Evolutionary conservation across 2,113 vertebrate species (phyloP).

Genomic region (Cariama cristata): DNA sequence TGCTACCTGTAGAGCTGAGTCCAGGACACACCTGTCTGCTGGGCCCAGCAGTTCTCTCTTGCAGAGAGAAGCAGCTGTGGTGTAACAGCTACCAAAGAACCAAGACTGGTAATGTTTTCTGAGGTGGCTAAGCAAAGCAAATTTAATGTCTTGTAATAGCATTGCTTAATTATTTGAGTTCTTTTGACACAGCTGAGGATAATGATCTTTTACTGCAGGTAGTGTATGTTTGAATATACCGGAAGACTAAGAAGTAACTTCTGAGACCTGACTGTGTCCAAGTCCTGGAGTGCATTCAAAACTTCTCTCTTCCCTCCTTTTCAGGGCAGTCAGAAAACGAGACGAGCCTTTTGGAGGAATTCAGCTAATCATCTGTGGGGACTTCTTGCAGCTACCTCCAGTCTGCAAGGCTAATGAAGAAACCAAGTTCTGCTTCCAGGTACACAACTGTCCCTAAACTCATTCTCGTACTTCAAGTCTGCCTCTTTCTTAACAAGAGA

Average conservation of each 20-base stretch:
- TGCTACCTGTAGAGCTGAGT: not conserved
- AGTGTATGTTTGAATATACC: not conserved
- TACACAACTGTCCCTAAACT: constrained; percentile 29
- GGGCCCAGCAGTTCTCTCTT: not conserved
- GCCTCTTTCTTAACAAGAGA: not conserved
- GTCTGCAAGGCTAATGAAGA: constrained; percentile 86
- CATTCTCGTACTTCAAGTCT: not conserved
- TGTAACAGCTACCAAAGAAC: not conserved
- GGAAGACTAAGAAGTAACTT: not conserved
- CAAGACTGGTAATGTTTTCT: not conserved
- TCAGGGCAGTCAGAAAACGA: constrained; percentile 86
- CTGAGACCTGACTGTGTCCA: not conserved
- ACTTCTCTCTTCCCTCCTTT: not conserved
- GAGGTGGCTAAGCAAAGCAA: not conserved
- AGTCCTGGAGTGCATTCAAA: not conserved
- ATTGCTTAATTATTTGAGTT: not conserved
- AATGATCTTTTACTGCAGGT: not conserved
- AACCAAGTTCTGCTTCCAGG: constrained; percentile 93
- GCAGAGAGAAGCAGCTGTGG: not conserved
- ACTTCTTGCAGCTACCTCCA: constrained; percentile 96
- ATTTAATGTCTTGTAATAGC: not conserved
- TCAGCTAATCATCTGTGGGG: constrained; percentile 94
- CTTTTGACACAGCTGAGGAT: not conserved
- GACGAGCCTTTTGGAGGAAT: constrained; percentile 94
- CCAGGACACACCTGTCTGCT: not conserved